A percentile compares a stretch with the other conserved stretches of the same genome.
Conservation (phyloP, 2,888 invertebrate species). For the Chironomus tentans region DNA sequence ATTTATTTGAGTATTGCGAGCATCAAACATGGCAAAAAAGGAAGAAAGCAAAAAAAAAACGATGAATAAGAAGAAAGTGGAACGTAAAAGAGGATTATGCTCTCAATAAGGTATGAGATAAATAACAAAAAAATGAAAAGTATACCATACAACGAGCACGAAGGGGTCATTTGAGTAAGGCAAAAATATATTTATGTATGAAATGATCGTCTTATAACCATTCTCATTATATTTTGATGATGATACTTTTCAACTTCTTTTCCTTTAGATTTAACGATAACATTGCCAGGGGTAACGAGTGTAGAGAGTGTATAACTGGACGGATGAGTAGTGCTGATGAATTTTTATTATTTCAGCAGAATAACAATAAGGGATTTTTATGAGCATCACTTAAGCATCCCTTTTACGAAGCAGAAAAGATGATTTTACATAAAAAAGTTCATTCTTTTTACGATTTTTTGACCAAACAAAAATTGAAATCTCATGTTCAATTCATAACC, state of each 20-base stretch:
- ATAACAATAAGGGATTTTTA: no score
- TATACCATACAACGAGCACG: background rate
- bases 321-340: background rate
- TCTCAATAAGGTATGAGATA: background rate
- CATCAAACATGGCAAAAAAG: background rate
- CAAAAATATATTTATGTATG: background rate
- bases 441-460: no score
- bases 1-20: background rate
- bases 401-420: no score
- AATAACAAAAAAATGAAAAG: no score
- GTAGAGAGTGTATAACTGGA: background rate
- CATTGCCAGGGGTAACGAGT: background rate
- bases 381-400: no score
- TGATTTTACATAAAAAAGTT: no score
- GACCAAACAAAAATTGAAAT: no score
- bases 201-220: background rate
- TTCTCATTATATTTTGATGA: conserved; percentile 11
- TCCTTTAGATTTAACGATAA: background rate
- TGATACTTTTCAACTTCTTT: conserved; percentile 4
- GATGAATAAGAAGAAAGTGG: background rate
- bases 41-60: background rate
- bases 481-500: no score
- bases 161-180: background rate
- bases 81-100: background rate
- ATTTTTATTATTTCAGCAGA: background rate